Evolutionary conservation across 2,113 vertebrate species (phyloP).

Genomic region (Periophthalmodon schlosseri): DNA sequence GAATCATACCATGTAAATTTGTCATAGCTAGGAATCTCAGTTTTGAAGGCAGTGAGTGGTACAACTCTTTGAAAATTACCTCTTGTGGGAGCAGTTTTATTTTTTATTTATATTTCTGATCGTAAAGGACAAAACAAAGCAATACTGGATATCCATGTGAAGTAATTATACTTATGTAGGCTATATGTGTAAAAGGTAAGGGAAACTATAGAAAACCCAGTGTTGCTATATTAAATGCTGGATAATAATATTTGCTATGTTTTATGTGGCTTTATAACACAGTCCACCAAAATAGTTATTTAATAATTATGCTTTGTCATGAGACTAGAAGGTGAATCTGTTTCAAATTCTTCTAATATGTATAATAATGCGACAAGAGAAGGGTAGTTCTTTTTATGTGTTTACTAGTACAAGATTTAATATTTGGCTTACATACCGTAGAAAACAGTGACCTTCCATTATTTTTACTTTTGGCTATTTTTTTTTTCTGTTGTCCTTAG

Average conservation of each 20-base stretch:
- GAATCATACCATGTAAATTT: not conserved
- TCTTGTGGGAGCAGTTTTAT: not conserved
- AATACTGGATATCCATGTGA: not conserved
- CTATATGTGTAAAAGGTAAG: slow-evolving; percentile 35
- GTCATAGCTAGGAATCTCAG: not conserved
- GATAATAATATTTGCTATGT: slow-evolving; percentile 14
- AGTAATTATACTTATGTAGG: slow-evolving; percentile 21
- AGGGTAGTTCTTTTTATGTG: not conserved
- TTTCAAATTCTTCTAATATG: not conserved
- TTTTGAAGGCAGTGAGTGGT: not conserved
- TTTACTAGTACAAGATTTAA: not conserved
- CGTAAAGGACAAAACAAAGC: not conserved
- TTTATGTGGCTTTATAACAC: slow-evolving; percentile 4
- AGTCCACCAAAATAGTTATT: not conserved
- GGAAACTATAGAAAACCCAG: slow-evolving; percentile 37
- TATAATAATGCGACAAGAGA: not conserved
- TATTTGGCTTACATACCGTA: not conserved
- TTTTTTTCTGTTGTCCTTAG: not conserved
- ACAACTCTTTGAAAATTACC: not conserved
- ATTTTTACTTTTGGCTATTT: not conserved
- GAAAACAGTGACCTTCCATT: not conserved
- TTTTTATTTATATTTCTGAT: not conserved
- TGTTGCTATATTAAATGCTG: slow-evolving; percentile 31
- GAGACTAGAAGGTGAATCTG: not conserved
- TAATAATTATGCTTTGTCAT: not conserved